These are phyloP conservation scores for Trilocha varians DNA, from an alignment of 2,888 invertebrate genomes.

Conservation along the genomic window DNA sequence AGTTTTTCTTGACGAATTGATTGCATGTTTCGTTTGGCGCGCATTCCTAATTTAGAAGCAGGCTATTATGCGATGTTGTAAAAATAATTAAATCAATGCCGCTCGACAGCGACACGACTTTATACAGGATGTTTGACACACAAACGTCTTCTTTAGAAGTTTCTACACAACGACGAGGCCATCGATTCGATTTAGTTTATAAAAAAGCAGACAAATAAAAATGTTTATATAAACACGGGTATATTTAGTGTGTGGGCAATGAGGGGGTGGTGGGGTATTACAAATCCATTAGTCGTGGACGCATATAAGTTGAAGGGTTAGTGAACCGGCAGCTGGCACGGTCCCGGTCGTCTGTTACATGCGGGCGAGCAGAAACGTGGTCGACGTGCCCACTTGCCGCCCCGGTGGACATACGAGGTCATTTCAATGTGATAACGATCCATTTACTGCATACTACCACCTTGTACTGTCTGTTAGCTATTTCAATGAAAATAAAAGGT, in stretches of 20 bases:
- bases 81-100: slow-evolving; percentile 28
- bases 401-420: neutral
- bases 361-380: slow-evolving; percentile 26
- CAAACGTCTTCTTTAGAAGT: slow-evolving; percentile 4
- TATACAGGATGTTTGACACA: slow-evolving; percentile 18
- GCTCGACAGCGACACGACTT: slow-evolving; percentile 20
- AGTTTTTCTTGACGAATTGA: slow-evolving; percentile 39
- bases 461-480: neutral
- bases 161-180: slow-evolving; percentile 1
- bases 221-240: slow-evolving; percentile 8
- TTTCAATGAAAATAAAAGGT: neutral
- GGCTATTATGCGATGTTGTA: slow-evolving; percentile 26
- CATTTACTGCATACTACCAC: slow-evolving; percentile 1
- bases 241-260: slow-evolving; percentile 11
- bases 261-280: slow-evolving; percentile 15
- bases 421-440: neutral
- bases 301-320: slow-evolving; percentile 37
- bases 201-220: slow-evolving; percentile 4
- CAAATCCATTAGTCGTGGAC: slow-evolving; percentile 31
- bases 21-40: slow-evolving; percentile 29
- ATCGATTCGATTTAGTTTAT: slow-evolving; percentile 4
- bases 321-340: slow-evolving; percentile 49
- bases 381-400: slow-evolving; percentile 23
- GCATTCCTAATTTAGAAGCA: slow-evolving; percentile 31
- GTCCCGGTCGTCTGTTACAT: slow-evolving; percentile 17